These are phyloP conservation scores for Drosophila infuscata DNA, from an alignment of 2,888 invertebrate species.

Conservation along the genomic window DNA sequence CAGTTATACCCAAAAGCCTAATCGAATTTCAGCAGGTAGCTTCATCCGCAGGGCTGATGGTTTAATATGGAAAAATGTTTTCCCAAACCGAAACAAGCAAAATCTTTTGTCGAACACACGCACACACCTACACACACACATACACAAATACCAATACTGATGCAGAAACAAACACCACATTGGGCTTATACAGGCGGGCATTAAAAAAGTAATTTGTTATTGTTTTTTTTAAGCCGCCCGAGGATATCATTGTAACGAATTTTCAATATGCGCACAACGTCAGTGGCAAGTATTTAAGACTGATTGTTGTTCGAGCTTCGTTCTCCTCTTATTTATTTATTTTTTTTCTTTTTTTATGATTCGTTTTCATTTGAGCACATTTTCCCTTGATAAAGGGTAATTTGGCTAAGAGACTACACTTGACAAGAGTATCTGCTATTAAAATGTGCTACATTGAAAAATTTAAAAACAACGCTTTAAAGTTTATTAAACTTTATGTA, in stretches of 20 bases:
- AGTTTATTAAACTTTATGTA: neutral
- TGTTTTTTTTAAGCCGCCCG: constrained; percentile 61
- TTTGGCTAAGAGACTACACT: constrained; percentile 4
- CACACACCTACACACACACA: constrained; percentile 21
- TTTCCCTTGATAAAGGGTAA: constrained; percentile 15
- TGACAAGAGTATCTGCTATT: neutral
- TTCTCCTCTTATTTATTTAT: constrained; percentile 2
- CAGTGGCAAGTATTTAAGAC: constrained; percentile 66
- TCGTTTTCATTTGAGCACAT: constrained; percentile 21
- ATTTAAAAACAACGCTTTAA: neutral
- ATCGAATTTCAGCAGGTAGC: constrained; percentile 70
- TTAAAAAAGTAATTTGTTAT: constrained; percentile 69
- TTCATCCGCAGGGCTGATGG: constrained; percentile 45
- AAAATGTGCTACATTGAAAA: neutral
- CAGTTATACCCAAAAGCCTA: constrained; percentile 69
- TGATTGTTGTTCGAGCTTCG: constrained; percentile 42
- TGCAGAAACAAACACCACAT: constrained; percentile 23
- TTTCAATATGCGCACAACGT: constrained; percentile 61
- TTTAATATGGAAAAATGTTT: constrained; percentile 70
- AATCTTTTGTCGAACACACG: constrained; percentile 64
- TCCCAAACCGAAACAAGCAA: constrained; percentile 60
- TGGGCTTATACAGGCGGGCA: constrained; percentile 40
- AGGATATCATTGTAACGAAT: constrained; percentile 64
- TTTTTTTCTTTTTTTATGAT: constrained; percentile 6
- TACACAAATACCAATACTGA: constrained; percentile 6